A percentile compares a stretch with the other conserved stretches of the same genome.
Conservation (phyloP, 2,888 invertebrate species). For the Cloeon dipterum region DNA sequence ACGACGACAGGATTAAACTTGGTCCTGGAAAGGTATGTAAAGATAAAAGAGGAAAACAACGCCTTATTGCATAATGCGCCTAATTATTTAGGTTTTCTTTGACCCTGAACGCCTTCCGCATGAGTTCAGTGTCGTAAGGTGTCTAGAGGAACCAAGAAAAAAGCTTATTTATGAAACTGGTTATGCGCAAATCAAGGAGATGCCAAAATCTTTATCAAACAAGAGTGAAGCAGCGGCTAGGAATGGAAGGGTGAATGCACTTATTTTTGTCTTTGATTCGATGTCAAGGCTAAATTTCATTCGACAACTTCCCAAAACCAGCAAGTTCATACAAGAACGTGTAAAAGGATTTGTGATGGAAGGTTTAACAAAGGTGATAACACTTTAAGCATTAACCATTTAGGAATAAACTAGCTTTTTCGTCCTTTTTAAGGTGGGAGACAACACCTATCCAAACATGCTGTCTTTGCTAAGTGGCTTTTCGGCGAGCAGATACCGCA, state of each 20-base stretch:
- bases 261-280: constrained; percentile 19
- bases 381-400: too few species aligned
- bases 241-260: constrained; percentile 11
- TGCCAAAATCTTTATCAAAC: not conserved
- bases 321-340: constrained; percentile 12
- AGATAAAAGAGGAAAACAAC: too few species aligned
- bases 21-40: constrained; percentile 5
- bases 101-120: constrained; percentile 7
- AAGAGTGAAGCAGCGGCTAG: not conserved
- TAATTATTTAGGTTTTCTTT: constrained; percentile 6
- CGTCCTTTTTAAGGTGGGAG: constrained; percentile 20
- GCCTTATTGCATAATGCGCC: too few species aligned
- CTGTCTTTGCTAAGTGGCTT: constrained; percentile 20
- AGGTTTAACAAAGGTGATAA: constrained; percentile 16
- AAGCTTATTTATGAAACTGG: constrained; percentile 10
- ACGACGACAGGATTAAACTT: constrained; percentile 9
- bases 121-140: constrained; percentile 11
- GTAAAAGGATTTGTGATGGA: constrained; percentile 15
- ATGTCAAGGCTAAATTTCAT: constrained; percentile 18
- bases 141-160: constrained; percentile 8
- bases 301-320: constrained; percentile 16
- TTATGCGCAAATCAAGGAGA: constrained; percentile 10
- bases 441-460: constrained; percentile 26
- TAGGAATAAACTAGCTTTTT: too few species aligned
- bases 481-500: not conserved